phyloP scores from a whole-genome alignment of 2,113 vertebrate genomes.

The Tetrax tetrax region DNA sequence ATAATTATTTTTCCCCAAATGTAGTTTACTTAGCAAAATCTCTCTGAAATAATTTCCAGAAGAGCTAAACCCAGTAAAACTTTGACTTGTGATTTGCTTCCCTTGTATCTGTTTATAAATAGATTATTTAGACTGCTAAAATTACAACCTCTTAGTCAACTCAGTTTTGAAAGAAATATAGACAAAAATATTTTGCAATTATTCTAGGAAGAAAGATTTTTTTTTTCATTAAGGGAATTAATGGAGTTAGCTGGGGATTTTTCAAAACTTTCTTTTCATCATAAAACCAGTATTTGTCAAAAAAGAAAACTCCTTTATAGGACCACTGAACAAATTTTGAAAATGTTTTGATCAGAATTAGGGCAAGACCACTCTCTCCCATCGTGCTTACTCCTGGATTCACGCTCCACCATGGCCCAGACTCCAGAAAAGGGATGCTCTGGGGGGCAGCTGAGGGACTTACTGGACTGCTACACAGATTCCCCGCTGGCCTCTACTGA shows the following conservation, averaged over 20 bases:
- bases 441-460: neutral
- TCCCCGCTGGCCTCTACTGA: neutral
- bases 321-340: neutral
- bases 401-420: neutral
- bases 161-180: slow-evolving; percentile 3
- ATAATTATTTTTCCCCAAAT: neutral
- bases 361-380: neutral
- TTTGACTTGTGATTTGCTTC: neutral
- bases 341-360: neutral
- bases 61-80: neutral
- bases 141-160: neutral
- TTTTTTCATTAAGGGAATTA: neutral
- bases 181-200: neutral
- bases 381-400: neutral
- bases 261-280: neutral
- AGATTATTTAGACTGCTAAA: neutral
- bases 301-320: neutral
- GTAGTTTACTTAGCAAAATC: neutral
- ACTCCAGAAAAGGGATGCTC: neutral
- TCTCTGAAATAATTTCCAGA: neutral
- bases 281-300: neutral
- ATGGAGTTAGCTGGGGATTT: neutral
- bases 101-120: neutral
- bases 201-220: neutral
- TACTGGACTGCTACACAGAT: neutral